phyloP scores from a whole-genome alignment of 2,888 invertebrate species.

The Chymomyza caudatula region DNA sequence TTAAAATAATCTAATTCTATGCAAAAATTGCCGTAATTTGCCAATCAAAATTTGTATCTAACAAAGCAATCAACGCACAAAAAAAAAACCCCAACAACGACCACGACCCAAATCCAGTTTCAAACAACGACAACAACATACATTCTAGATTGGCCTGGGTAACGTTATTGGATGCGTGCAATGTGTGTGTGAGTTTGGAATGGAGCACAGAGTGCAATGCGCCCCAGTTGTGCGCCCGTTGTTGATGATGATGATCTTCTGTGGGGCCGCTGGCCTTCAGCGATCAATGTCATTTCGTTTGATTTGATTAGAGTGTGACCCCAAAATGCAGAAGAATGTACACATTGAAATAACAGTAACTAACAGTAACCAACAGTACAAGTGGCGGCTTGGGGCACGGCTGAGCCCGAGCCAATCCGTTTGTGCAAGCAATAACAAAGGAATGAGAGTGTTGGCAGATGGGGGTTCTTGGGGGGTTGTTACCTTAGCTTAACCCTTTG shows the following conservation, averaged over 20 bases:
- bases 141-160: neutral
- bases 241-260: slow-evolving; percentile 28
- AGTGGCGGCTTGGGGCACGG: slow-evolving; percentile 13
- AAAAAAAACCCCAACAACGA: slow-evolving; percentile 45
- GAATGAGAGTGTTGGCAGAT: neutral
- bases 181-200: neutral
- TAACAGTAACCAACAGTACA: slow-evolving; percentile 14
- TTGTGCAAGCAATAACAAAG: slow-evolving; percentile 5
- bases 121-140: neutral
- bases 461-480: no score
- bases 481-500: neutral
- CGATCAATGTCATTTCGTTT: slow-evolving; percentile 75
- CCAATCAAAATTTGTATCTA: slow-evolving; percentile 69
- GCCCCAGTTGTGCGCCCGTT: neutral
- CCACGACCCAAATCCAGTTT: slow-evolving; percentile 64
- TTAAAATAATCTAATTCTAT: slow-evolving; percentile 67
- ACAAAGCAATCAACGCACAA: slow-evolving; percentile 43
- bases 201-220: neutral
- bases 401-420: neutral
- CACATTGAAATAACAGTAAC: slow-evolving; percentile 1
- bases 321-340: slow-evolving; percentile 35
- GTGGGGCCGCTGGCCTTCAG: slow-evolving; percentile 66
- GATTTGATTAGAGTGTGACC: slow-evolving; percentile 65
- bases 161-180: neutral
- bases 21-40: slow-evolving; percentile 68